phyloP scores from a whole-genome alignment of 2,113 vertebrate species.

The Pteropus alecto region DNA sequence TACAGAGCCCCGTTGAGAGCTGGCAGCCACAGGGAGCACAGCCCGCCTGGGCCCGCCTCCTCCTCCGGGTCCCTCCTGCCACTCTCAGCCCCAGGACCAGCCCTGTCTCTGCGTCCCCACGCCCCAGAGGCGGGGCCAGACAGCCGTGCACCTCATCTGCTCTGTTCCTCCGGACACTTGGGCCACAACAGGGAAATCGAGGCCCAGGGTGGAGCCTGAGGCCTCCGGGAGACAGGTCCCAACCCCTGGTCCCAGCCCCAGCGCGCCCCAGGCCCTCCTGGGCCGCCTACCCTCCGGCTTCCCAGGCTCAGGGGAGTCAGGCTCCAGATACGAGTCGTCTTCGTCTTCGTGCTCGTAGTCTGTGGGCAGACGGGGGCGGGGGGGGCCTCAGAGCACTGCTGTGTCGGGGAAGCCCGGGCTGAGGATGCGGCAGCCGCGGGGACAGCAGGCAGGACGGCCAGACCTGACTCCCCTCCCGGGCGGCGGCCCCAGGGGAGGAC shows the following conservation, averaged over 20 bases:
- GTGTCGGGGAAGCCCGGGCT: rapidly evolving
- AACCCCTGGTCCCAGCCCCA: rapidly evolving
- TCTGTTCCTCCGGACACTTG: background rate
- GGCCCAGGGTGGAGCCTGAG: background rate
- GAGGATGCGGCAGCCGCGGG: rapidly evolving
- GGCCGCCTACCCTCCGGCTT: conserved; percentile 78
- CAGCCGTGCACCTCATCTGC: background rate
- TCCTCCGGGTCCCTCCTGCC: background rate
- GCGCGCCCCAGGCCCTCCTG: rapidly evolving
- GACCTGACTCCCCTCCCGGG: rapidly evolving
- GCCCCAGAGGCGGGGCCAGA: too few relatives aligned
- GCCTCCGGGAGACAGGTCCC: background rate
- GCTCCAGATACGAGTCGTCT: conserved; percentile 90
- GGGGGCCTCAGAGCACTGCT: background rate
- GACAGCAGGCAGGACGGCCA: background rate
- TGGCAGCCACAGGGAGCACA: rapidly evolving
- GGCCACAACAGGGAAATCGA: background rate
- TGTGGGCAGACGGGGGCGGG: conserved; percentile 5
- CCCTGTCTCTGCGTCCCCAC: background rate
- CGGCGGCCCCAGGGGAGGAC: background rate
- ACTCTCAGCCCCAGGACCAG: background rate
- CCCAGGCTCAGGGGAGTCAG: conserved; percentile 80
- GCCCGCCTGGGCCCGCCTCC: background rate
- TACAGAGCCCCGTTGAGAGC: background rate
- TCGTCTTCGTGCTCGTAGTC: conserved; percentile 91